A percentile compares a stretch with the other conserved stretches of the same genome.
Conservation (phyloP, 2,113 vertebrate genomes). For the Accipiter cooperii region DNA sequence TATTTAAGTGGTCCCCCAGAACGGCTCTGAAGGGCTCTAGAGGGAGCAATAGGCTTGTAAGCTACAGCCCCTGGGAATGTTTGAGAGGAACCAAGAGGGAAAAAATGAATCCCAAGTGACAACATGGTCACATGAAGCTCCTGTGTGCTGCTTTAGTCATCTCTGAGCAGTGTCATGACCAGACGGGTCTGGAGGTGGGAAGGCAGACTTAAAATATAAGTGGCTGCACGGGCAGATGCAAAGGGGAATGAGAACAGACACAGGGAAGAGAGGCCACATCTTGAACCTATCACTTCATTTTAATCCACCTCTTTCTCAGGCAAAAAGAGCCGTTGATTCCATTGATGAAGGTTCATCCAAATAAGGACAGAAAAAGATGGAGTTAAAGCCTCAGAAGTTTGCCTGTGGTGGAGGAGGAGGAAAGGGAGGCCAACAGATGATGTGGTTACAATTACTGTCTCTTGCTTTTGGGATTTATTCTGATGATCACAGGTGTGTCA, state of each 20-base stretch:
- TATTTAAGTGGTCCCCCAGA: background rate
- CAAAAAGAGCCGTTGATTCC: background rate
- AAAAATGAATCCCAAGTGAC: background rate
- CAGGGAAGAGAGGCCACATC: background rate
- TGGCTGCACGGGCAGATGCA: background rate
- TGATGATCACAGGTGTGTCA: background rate
- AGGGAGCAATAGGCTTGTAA: constrained; percentile 7
- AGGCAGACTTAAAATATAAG: background rate
- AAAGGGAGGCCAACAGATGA: background rate
- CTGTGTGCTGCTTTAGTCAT: background rate
- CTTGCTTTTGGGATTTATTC: background rate
- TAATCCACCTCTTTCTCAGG: background rate
- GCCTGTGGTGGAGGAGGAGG: fast-evolving
- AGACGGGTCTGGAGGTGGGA: background rate
- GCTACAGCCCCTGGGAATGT: background rate
- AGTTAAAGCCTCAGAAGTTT: background rate
- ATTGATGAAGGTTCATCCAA: background rate
- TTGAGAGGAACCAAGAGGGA: background rate
- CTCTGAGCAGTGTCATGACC: background rate
- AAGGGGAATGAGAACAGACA: background rate
- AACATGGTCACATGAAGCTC: constrained; percentile 18
- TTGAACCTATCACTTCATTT: background rate
- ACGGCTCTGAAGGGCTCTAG: background rate
- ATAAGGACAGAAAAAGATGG: background rate
- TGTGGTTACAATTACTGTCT: background rate